phyloP scores from a whole-genome alignment of 1,140 invertebrate genomes.

The Drosophila paulistorum region DNA sequence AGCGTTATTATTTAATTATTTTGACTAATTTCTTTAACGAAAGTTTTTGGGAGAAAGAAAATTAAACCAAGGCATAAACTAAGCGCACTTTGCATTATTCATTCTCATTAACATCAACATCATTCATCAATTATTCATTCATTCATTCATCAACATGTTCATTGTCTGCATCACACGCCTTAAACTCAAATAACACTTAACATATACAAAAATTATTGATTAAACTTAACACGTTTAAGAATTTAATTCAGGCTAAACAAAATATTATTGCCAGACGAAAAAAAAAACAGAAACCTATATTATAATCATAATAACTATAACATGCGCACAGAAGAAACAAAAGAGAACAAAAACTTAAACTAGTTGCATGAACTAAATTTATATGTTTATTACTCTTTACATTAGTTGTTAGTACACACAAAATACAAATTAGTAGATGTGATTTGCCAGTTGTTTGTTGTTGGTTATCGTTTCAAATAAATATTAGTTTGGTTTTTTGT shows the following conservation, averaged over 20 bases:
- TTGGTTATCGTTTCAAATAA: constrained; percentile 50
- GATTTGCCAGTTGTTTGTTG: constrained; percentile 24
- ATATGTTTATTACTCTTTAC: constrained; percentile 31
- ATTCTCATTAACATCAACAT: neutral
- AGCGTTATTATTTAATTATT: constrained; percentile 22
- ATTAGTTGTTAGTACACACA: constrained; percentile 61
- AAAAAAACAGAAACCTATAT: constrained; percentile 56
- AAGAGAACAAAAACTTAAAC: constrained; percentile 31
- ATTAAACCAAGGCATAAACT: constrained; percentile 27
- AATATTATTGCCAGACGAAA: constrained; percentile 48
- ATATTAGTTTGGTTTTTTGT: constrained; percentile 62
- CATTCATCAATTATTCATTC: neutral
- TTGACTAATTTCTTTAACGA: constrained; percentile 32
- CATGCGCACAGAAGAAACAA: constrained; percentile 47
- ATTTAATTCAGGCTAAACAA: constrained; percentile 72
- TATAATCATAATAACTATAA: constrained; percentile 8
- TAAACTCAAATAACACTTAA: constrained; percentile 80
- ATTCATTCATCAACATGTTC: neutral
- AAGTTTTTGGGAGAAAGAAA: constrained; percentile 2
- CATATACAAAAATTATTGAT: constrained; percentile 60
- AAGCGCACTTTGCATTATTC: constrained; percentile 38
- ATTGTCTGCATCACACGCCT: constrained; percentile 23
- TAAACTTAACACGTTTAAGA: constrained; percentile 61
- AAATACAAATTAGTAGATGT: constrained; percentile 67
- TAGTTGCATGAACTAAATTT: constrained; percentile 41